Evolutionary conservation across 1,140 invertebrate genomes (phyloP).

Genomic region (Matsumurasca onukii): DNA sequence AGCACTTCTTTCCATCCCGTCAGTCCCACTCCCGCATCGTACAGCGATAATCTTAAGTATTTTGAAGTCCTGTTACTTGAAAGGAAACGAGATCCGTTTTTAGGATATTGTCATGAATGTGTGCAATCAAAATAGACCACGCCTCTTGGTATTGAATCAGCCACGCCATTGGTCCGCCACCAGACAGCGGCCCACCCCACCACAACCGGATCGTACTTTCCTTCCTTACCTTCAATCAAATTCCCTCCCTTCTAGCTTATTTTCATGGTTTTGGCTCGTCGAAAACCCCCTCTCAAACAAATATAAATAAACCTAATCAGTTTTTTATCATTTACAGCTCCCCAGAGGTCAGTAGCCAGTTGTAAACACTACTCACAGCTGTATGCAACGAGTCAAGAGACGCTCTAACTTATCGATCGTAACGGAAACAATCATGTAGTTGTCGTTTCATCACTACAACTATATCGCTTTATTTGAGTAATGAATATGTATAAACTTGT

Average conservation of each 20-base stretch:
- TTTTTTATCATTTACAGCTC: too few species aligned
- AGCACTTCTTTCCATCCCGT: too few species aligned
- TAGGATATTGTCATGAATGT: conserved; percentile 51
- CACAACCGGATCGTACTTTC: conserved; percentile 25
- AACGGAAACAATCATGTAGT: too few species aligned
- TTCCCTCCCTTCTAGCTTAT: conserved; percentile 27
- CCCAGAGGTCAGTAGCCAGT: too few species aligned
- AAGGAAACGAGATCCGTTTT: conserved; percentile 37
- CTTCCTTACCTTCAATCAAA: conserved; percentile 29
- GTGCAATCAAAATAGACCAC: conserved; percentile 33
- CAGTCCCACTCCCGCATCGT: too few species aligned
- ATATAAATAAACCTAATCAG: too few species aligned
- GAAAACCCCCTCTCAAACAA: conserved; percentile 1
- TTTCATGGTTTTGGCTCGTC: conserved; percentile 3
- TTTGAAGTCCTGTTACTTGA: conserved; percentile 19
- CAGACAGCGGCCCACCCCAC: conserved; percentile 23
- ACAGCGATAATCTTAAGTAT: conserved; percentile 4
- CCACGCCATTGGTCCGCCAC: conserved; percentile 21
- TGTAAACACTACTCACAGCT: too few species aligned
- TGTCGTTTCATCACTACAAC: too few species aligned
- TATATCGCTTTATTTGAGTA: too few species aligned
- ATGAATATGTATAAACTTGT: too few species aligned
- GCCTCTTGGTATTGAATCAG: conserved; percentile 22
- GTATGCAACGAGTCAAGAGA: too few species aligned
- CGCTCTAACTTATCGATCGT: too few species aligned